Evolutionary conservation across 37 sponge, comb jelly and placozoan species (phyloP), one percentile per base, ranked within the genome.

Genomic region (Geodia barretti): DNA sequence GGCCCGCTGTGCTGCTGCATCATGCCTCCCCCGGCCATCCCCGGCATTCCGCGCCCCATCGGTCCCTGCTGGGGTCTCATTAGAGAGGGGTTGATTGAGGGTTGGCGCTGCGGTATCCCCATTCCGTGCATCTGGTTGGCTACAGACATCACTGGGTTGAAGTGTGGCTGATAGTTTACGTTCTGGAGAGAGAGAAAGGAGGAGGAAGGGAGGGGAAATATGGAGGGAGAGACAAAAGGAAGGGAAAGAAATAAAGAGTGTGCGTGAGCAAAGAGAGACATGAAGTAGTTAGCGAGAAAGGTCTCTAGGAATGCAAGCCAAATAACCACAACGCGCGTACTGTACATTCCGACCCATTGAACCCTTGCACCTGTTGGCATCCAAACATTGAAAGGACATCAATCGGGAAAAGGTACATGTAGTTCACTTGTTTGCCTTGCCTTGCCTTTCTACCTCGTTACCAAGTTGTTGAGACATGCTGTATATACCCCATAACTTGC

Each of bases 161-260:
- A 47, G 54, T 7, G 54, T 7, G 11, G 21, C 70, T 1, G 70
- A 34, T 34, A 69, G 36, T 34, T 69, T 21, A 11, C 20, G 34
- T 21, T 69, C 30, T 69, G 34, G 66, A 30, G 66, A 34, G 70
- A 30, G 70, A 34, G 35, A 69, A 34, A 69, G 70, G 33, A 5
- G 31, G 66, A 28, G 66, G 19, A n/a, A 65, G 66, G 83, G 81
- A 81, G 66, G 29, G 54, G 14, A 14, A 47, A 14, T 7, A 14
- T 47, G 54, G 14, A 14, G 54, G 54, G 54, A 14, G 54, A 47
- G 54, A 47, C 11, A 14, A 14, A 14, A 47, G 14, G 54, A 47
- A 14, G 14, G 54, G 54, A 47, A 14, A 14, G 7, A 14, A 47
- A 47, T 17, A 14, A 47, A 47, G 54, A 14, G 54, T n/a, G n/a